Evolutionary conservation across 2,113 vertebrate genomes (phyloP), one percentile per base, ranked within the genome.

Genomic region (Sinocyclocheilus anshuiensis): DNA sequence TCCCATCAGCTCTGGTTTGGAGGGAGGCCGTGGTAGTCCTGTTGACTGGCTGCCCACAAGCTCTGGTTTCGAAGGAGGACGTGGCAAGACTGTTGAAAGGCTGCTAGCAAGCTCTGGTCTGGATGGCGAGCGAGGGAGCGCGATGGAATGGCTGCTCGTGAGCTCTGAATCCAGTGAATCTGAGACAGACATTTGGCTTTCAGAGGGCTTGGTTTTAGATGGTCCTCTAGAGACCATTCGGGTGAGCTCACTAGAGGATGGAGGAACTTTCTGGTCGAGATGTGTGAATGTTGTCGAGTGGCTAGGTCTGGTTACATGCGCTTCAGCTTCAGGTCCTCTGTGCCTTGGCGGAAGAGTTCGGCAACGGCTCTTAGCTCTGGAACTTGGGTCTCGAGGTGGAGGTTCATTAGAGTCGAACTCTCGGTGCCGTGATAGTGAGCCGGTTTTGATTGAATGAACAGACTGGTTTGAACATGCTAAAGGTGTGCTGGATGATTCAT

Each of bases 341-440:
- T 92, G 91, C 75, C 87, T 92, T 69, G 94, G 91, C 86, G 94
- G 94, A 91, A 95, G 92, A 85, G 94, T 95, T 89, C 88, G 94
- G 87, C 94, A 94, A 61, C 94, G 94, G 77, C 87, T 84, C 88
- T 93, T 93, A 11, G 83, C 78, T 57, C 88, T 94, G 33, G 15
- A 57, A 22, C 16, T n/a, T 50, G 72, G 85, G 13, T 85, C 65
- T 42, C 6, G 63, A 79, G 53, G 42, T 67, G 84, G 67, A 42
- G 84, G 81, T 24, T 29, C 57, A 3, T 84, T 69, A 3, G 42
- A 16, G 4, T 77, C 26, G 26, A 86, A 39, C 33, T 81, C 69
- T 48, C 24, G 7, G 12, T 80, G 59, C 16, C 39, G 4, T n/a
- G 39, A 39, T 50, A 29, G 18, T 4, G 39, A 45, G 61, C 2